These are phyloP conservation scores for Muscina levida DNA, from an alignment of 2,888 invertebrate species.

Conservation along the genomic window DNA sequence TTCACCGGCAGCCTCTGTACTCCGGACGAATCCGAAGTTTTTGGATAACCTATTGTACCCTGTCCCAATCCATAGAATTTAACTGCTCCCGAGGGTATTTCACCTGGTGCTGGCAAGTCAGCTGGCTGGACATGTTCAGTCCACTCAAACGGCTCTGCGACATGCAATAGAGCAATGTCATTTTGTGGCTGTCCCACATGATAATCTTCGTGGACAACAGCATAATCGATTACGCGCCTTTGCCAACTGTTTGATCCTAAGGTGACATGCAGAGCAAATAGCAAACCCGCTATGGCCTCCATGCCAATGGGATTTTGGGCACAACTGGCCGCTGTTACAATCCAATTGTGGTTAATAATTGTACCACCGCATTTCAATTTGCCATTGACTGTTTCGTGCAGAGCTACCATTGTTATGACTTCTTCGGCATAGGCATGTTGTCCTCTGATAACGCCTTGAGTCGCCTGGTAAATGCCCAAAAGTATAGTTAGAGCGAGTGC, in stretches of 20 bases:
- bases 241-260: constrained; percentile 6
- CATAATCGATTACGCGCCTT: constrained; percentile 8
- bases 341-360: background rate
- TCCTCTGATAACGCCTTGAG: no score
- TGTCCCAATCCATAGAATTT: constrained; percentile 23
- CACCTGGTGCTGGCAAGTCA: background rate
- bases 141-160: constrained; percentile 20
- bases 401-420: background rate
- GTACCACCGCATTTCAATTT: constrained; percentile 17
- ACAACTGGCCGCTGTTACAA: constrained; percentile 31
- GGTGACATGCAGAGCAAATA: background rate
- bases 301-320: constrained; percentile 22
- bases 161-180: constrained; percentile 27
- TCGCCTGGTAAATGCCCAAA: no score
- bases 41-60: background rate
- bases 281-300: background rate
- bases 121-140: constrained; percentile 24
- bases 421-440: no score
- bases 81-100: constrained; percentile 5
- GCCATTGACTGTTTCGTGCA: constrained; percentile 1
- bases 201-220: constrained; percentile 16
- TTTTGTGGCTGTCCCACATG: background rate
- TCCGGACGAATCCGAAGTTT: background rate
- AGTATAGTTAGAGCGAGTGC: no score
- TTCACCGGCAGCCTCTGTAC: background rate